These are phyloP conservation scores for Bufotes viridis DNA, from an alignment of 2,797 vertebrate genomes.

Conservation along the genomic window DNA sequence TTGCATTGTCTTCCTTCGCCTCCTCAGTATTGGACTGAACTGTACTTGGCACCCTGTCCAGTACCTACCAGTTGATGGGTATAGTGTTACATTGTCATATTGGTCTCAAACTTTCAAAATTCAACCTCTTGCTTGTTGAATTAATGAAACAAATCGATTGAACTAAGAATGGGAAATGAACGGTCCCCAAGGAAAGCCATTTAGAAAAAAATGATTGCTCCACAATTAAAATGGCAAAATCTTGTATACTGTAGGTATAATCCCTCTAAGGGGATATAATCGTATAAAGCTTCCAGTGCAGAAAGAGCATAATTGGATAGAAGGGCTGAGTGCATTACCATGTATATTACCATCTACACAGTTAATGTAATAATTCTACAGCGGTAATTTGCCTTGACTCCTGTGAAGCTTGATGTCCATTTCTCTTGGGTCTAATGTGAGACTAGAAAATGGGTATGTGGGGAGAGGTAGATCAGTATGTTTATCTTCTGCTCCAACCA, in stretches of 20 bases:
- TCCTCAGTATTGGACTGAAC: neutral
- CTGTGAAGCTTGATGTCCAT: neutral
- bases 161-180: neutral
- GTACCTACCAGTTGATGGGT: neutral
- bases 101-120: neutral
- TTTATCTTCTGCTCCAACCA: constrained; percentile 1
- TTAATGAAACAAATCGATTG: neutral
- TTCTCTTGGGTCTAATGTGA: neutral
- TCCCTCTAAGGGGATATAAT: constrained; percentile 37
- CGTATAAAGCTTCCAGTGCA: constrained; percentile 6
- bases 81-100: neutral
- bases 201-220: neutral
- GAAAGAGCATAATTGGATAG: constrained; percentile 38
- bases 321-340: constrained; percentile 20
- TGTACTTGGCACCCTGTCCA: no score
- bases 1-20: neutral
- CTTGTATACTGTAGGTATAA: constrained; percentile 8
- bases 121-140: neutral
- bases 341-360: constrained; percentile 15
- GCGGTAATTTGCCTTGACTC: constrained; percentile 1
- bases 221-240: constrained; percentile 33
- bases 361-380: constrained; percentile 37
- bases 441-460: neutral
- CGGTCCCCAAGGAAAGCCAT: constrained; percentile 3
- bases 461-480: neutral